A percentile compares a stretch with the other conserved stretches of the same genome.
These are phyloP conservation scores for Megaceryle maxima DNA, from an alignment of 2,113 vertebrate species.

Conservation along the genomic window DNA sequence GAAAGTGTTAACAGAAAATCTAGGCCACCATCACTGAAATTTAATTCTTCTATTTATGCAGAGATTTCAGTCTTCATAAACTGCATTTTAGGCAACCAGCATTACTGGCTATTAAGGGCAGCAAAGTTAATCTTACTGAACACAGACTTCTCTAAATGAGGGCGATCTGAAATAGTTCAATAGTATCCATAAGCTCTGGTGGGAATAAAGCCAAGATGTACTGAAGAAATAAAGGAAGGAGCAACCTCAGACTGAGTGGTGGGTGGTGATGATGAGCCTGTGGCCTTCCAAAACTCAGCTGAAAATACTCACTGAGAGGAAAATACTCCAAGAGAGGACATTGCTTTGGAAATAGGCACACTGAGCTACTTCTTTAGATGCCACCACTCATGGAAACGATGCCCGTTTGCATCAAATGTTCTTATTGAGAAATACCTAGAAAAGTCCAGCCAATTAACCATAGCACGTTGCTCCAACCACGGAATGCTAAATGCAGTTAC, in stretches of 20 bases:
- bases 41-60: not conserved
- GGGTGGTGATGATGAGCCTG: not conserved
- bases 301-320: not conserved
- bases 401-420: not conserved
- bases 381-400: not conserved
- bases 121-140: slow-evolving; percentile 24
- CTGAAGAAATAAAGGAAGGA: not conserved
- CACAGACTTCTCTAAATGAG: not conserved
- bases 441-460: not conserved
- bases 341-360: not conserved
- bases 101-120: slow-evolving; percentile 4
- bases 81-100: not conserved
- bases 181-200: not conserved
- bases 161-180: not conserved
- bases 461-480: not conserved
- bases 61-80: slow-evolving; percentile 38
- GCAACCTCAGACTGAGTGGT: not conserved
- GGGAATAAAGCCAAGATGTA: not conserved
- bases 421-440: not conserved
- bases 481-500: not conserved
- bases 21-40: not conserved
- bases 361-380: not conserved
- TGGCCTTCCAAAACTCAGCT: not conserved
- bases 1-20: not conserved
- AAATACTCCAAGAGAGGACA: not conserved